Base-by-base conservation (phyloP, 1,140 invertebrate species). In the Drepana arcuata region DNA sequence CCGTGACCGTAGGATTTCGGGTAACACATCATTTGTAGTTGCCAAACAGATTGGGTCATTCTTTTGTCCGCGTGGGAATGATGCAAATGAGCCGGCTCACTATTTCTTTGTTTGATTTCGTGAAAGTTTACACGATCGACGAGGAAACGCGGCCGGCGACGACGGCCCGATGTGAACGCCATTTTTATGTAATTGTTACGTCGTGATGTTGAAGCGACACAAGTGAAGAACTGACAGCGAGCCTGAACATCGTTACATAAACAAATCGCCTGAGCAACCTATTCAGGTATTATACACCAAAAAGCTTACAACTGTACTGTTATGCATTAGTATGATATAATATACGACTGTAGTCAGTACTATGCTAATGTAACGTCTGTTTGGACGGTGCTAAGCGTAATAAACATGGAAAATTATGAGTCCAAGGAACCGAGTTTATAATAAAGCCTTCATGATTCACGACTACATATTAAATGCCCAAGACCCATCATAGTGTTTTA, bases 91-190 rank as follows among this genome's bases (percentile, higher is more conserved):
- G 64, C 63, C 57, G 53, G 65, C 70, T 73, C 65, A 65, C 73
- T 78, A 81, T 81, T 81, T 81, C 77, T 81, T 81, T 81, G 77
- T 81, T 81, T 81, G 77, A 81, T 81, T 75, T 81, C 71, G 75
- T 80, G 77, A 81, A 81, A 81, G 77, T 81, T 75, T 74, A 81
- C 70, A 71, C 71, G 71, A 78, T 77, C 67, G 75, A 74, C 54
- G 67, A 73, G 72, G 77, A 78, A 81, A 74, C 71, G 62, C 67
- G 63, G 70, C 55, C 66, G 70, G 36, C 60, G 52, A 49, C 61
- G 52, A 49, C 61, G 58, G 56, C 48, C 48, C 55, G 65, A 72
- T 78, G 73, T 78, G 75, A 78, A 75, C 75, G 71, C 72, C 51
- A 72, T 78, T 78, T 80, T 78, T 78, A 81, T 78, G 71, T 81